Evolutionary conservation across 2,797 vertebrate species (phyloP).

Genomic region (Acanthiza pusilla): DNA sequence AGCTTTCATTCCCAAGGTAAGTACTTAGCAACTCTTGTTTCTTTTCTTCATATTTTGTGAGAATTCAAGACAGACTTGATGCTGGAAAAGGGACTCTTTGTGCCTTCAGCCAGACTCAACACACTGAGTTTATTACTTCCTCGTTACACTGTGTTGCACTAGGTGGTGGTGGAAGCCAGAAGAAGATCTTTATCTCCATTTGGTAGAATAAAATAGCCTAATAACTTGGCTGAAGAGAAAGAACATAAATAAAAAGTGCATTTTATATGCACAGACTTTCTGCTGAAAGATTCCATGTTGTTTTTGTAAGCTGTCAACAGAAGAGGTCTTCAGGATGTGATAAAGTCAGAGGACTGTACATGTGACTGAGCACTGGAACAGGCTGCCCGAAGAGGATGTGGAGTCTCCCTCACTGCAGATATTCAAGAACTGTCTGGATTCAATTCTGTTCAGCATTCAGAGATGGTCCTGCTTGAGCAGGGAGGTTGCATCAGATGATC

Average conservation of each 20-base stretch:
- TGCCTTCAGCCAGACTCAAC: neutral
- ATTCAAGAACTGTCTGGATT: neutral
- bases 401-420: neutral
- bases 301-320: neutral
- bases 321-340: neutral
- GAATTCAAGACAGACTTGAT: neutral
- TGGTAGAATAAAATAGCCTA: neutral
- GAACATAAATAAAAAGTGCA: neutral
- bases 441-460: neutral
- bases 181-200: neutral
- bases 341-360: neutral
- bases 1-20: neutral
- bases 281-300: neutral
- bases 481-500: neutral
- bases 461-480: neutral
- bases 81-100: neutral
- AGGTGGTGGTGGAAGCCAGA: neutral
- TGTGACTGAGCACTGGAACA: neutral
- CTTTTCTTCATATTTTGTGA: neutral
- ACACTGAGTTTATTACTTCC: neutral
- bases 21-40: neutral
- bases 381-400: neutral
- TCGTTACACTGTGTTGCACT: neutral
- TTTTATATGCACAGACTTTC: neutral
- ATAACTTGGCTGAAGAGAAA: neutral